Evolutionary conservation across 2,888 invertebrate genomes (phyloP).

Genomic region (Callyntrura sp.): DNA sequence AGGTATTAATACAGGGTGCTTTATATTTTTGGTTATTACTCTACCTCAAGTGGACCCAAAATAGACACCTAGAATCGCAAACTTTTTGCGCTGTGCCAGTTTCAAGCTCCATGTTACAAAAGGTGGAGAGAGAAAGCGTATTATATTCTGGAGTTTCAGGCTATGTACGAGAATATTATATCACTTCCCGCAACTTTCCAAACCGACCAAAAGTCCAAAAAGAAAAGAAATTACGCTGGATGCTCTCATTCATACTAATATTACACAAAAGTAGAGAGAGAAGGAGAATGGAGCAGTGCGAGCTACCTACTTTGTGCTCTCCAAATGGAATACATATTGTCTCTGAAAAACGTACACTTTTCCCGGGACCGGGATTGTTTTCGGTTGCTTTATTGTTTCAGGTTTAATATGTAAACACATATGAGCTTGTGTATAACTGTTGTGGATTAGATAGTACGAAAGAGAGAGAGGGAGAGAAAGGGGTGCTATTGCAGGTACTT

Average conservation of each 20-base stretch:
- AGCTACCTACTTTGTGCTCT: background rate
- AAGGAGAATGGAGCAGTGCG: too few relatives aligned
- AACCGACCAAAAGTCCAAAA: background rate
- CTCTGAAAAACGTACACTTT: background rate
- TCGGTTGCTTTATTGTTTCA: constrained; percentile 17
- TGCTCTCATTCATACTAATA: too few relatives aligned
- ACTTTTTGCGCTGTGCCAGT: background rate
- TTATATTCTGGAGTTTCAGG: too few relatives aligned
- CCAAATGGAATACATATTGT: background rate
- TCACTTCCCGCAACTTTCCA: constrained; percentile 27
- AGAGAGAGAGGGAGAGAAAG: background rate
- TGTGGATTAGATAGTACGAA: too few relatives aligned
- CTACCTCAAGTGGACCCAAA: too few relatives aligned
- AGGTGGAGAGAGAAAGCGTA: background rate
- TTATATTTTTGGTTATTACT: constrained; percentile 17
- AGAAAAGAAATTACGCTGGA: too few relatives aligned
- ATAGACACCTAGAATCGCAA: too few relatives aligned
- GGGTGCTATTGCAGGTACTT: background rate
- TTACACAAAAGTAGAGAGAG: too few relatives aligned
- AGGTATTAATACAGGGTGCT: constrained; percentile 26
- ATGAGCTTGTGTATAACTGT: too few relatives aligned
- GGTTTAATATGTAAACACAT: constrained; percentile 19
- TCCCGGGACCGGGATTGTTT: background rate
- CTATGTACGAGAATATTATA: background rate
- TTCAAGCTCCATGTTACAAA: background rate